These are phyloP conservation scores for Xenopus tropicalis DNA, from an alignment of 2,113 vertebrate genomes.

Conservation along the genomic window UCB_Xtro_10.0 CM004449.2:66753001-66753500, in stretches of 20 bases:
- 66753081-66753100: too few species aligned
- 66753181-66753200: conserved; percentile 74
- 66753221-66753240: conserved; percentile 67
- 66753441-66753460: too few species aligned
- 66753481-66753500: conserved; percentile 70
- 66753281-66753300: conserved; percentile 65
- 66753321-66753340: conserved; percentile 58
- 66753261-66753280: conserved; percentile 69
- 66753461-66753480: too few species aligned
- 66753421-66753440: too few species aligned
- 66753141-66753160: conserved; percentile 78
- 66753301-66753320: conserved; percentile 64
- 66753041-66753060: too few species aligned
- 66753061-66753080: too few species aligned
- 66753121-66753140: conserved; percentile 45
- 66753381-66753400: too few species aligned
- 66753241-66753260: conserved; percentile 63
- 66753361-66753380: not conserved
- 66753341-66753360: conserved; percentile 63
- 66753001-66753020: too few species aligned
- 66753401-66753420: too few species aligned
- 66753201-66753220: conserved; percentile 64
- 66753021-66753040: too few species aligned
- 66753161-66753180: conserved; percentile 66
- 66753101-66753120: too few species aligned